Percentiles rank a stretch among this genome's conserved stretches.
phyloP scores from a whole-genome alignment of 2,888 invertebrate species.

The Pachymerium ferrugineum region DNA sequence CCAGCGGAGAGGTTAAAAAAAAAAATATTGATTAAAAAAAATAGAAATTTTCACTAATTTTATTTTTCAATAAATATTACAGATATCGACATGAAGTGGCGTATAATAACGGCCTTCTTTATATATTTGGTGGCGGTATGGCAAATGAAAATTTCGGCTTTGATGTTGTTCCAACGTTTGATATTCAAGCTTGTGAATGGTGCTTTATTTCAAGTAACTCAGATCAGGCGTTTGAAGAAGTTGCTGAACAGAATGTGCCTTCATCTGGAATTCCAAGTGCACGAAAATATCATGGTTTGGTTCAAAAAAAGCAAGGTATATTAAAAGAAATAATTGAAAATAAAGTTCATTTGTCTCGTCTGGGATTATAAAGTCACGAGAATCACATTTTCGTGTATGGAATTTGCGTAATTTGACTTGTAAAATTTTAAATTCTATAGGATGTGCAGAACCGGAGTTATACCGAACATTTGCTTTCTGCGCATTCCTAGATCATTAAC shows the following conservation, averaged over 20 bases:
- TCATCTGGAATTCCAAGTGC: background rate
- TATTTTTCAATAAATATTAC: too few species aligned
- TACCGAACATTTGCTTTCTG: too few species aligned
- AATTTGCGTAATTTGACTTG: too few species aligned
- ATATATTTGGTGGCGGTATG: background rate
- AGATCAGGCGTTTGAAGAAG: background rate
- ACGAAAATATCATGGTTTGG: background rate
- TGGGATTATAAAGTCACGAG: too few species aligned
- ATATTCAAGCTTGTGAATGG: background rate
- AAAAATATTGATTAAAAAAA: background rate
- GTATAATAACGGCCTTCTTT: background rate
- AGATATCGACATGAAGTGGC: conserved; percentile 7
- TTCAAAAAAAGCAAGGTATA: background rate
- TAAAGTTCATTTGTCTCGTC: too few species aligned
- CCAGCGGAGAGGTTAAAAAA: background rate
- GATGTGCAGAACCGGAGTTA: too few species aligned
- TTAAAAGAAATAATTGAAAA: too few species aligned
- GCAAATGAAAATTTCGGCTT: background rate
- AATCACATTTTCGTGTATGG: too few species aligned
- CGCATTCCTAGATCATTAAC: too few species aligned
- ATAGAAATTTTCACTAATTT: background rate
- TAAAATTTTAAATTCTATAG: too few species aligned
- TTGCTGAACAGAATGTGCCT: background rate
- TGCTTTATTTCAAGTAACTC: background rate
- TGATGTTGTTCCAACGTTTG: background rate